These are phyloP conservation scores for fruit fly (Drosophila melanogaster) DNA, from an alignment of 1,140 invertebrate genomes.

Conservation along the genomic window Release_6_plus_ISO1_MT NT_033777.3:5000501-5001000, in stretches of 20 bases:
- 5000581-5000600: slow-evolving; percentile 70
- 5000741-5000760: slow-evolving; percentile 23
- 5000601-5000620: slow-evolving; percentile 40
- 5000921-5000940: slow-evolving; percentile 43
- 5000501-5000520: slow-evolving; percentile 75
- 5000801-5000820: slow-evolving; percentile 37
- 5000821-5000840: slow-evolving; percentile 14
- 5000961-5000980: slow-evolving; percentile 57
- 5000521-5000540: slow-evolving; percentile 75
- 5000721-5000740: slow-evolving; percentile 69
- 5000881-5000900: slow-evolving; percentile 58
- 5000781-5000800: slow-evolving; percentile 35
- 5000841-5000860: slow-evolving; percentile 50
- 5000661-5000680: slow-evolving; percentile 82
- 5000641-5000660: slow-evolving; percentile 80
- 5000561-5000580: slow-evolving; percentile 52
- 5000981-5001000: slow-evolving; percentile 62
- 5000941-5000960: slow-evolving; percentile 62
- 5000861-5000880: slow-evolving; percentile 40
- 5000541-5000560: slow-evolving; percentile 49
- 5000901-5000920: slow-evolving; percentile 77
- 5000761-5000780: slow-evolving; percentile 37
- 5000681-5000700: slow-evolving; percentile 68
- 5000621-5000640: slow-evolving; percentile 45
- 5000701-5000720: slow-evolving; percentile 74